Base-by-base conservation (phyloP, 2,113 vertebrate species). In the Sphaerodactylus townsendi region DNA sequence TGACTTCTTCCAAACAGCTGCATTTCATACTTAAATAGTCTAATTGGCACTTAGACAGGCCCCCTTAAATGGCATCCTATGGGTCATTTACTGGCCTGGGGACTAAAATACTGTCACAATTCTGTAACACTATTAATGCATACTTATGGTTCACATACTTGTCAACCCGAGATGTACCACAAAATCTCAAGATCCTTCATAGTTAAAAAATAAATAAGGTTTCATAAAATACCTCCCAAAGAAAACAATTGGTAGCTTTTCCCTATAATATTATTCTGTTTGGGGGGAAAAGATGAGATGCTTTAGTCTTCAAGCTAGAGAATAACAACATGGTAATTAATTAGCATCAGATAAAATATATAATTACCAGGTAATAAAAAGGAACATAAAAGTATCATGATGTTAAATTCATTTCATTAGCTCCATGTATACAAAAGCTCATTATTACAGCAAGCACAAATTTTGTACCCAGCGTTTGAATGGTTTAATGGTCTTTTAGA, bases 341-440 rank as follows among this genome's bases (percentile, higher is more conserved):
- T 91, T 92, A 87, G 83, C 33, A 88, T n/a, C 85, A 92, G 82
- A 82, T 92, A 93, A 93, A 93, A 92, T 91, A 92, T 88, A 89
- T 89, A 91, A 94, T 93, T 94, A 90, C 69, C 46, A 89, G 87
- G 41, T 84, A 86, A 91, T 93, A 93, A 92, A 94, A 92, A 81
- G 66, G 87, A 81, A 89, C 82, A 83, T 92, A 93, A 93, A 94
- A 91, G 83, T 79, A 86, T 85, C 85, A 74, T 74, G 84, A 66
- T 88, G 82, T 89, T 86, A 82, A 90, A 93, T 91, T 41, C 75
- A 71, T 85, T 90, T 84, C 89, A 83, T 90, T 90, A 91, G 66
- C 30, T 87, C 53, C 77, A 87, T 41, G 72, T 85, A 85, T 82
- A 87, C 84, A 66, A 92, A 86, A 86, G 84, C 35, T 84, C 50